A percentile compares a stretch with the other conserved stretches of the same genome.
Evolutionary conservation across 2,888 invertebrate species (phyloP).

Genomic region (Tenthredo mesomela): DNA sequence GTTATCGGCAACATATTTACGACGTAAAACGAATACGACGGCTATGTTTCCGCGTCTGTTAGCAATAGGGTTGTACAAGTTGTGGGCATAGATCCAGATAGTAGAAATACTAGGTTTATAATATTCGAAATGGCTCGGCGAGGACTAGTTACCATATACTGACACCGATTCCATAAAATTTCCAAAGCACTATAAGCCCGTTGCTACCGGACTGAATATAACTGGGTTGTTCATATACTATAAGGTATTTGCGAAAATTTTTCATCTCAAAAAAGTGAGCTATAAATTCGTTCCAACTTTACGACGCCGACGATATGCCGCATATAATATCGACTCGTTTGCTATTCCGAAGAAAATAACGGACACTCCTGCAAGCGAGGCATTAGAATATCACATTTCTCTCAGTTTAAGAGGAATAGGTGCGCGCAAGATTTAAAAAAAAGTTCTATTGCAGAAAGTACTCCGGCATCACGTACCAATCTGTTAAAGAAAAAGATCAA

Average conservation of each 20-base stretch:
- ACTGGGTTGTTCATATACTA: neutral
- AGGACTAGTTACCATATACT: slow-evolving; percentile 33
- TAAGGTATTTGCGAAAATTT: neutral
- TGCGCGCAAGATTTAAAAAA: neutral
- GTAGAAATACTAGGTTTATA: slow-evolving; percentile 24
- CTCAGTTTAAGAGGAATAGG: neutral
- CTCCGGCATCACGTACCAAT: neutral
- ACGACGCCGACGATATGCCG: slow-evolving; percentile 8
- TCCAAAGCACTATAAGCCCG: neutral
- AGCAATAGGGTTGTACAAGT: slow-evolving; percentile 19
- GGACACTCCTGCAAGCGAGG: neutral
- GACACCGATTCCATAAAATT: slow-evolving; percentile 34
- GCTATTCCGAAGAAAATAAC: slow-evolving; percentile 3
- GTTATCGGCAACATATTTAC: slow-evolving; percentile 35
- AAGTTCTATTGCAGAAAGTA: neutral
- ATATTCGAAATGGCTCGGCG: slow-evolving; percentile 39
- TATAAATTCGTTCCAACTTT: neutral
- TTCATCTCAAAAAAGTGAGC: slow-evolving; percentile 30
- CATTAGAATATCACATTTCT: slow-evolving; percentile 28
- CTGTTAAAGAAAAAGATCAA: neutral
- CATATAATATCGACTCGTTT: slow-evolving; percentile 31
- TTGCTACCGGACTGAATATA: neutral
- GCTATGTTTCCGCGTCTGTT: slow-evolving; percentile 37
- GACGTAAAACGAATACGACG: slow-evolving; percentile 17
- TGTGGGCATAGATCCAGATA: slow-evolving; percentile 20